phyloP scores from a whole-genome alignment of 2,797 vertebrate species.

The Etheostoma nigrum region DNA sequence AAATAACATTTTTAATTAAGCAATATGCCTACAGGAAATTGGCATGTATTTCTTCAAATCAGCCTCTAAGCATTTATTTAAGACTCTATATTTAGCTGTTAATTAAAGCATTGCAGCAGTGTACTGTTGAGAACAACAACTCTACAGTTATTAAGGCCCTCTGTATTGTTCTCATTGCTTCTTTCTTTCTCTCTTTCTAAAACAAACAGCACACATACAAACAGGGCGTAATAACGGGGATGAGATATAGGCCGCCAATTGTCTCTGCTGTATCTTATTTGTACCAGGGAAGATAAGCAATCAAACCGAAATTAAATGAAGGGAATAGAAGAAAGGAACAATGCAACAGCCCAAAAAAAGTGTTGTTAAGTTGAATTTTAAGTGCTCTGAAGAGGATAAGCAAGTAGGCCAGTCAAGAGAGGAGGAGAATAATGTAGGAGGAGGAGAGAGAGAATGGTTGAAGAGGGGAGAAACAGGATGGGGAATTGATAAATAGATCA shows the following conservation, averaged over 20 bases:
- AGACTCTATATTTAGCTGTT: constrained; percentile 73
- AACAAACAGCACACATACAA: constrained; percentile 44
- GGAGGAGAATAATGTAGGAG: constrained; percentile 63
- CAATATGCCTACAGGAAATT: constrained; percentile 65
- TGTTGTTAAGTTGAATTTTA: constrained; percentile 73
- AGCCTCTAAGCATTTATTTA: constrained; percentile 69
- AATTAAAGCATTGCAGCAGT: constrained; percentile 71
- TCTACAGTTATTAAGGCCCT: constrained; percentile 54
- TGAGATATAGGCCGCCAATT: constrained; percentile 59
- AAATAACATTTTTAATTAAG: constrained; percentile 74
- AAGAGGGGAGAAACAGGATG: constrained; percentile 58
- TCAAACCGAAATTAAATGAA: constrained; percentile 65
- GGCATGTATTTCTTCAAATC: constrained; percentile 62
- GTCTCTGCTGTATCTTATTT: constrained; percentile 66
- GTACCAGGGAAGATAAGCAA: constrained; percentile 57
- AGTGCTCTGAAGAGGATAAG: constrained; percentile 70
- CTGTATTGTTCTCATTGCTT: constrained; percentile 52
- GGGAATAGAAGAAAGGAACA: constrained; percentile 7
- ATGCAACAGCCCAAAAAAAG: constrained; percentile 25
- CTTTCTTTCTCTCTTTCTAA: constrained; percentile 14
- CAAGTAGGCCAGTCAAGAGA: constrained; percentile 74
- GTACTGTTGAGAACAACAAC: constrained; percentile 58
- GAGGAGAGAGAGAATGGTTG: constrained; percentile 62
- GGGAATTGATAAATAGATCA: constrained; percentile 81
- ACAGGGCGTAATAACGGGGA: constrained; percentile 53